Percentiles rank a stretch among this genome's conserved stretches.
Evolutionary conservation across 2,888 invertebrate species (phyloP).

Genomic region (Notodonta ziczac): DNA sequence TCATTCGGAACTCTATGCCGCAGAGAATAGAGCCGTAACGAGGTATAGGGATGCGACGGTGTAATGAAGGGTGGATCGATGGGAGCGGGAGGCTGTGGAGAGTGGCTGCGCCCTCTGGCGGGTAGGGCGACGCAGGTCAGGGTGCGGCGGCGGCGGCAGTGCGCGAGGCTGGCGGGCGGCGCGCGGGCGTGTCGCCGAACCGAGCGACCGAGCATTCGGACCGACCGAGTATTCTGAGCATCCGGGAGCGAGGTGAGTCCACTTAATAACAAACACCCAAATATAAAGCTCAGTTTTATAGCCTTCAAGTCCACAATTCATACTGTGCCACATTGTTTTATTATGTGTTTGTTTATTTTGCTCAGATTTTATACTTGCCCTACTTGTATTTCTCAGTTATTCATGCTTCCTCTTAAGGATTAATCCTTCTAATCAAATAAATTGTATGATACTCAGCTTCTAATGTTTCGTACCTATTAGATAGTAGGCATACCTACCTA

Average conservation of each 20-base stretch:
- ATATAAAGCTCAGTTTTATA: slow-evolving; percentile 4
- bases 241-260: slow-evolving; percentile 52
- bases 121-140: slow-evolving; percentile 23
- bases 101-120: slow-evolving; percentile 57
- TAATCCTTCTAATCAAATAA: no score
- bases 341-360: not conserved
- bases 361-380: no score
- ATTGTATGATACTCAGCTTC: no score
- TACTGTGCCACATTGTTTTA: not conserved
- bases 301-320: not conserved
- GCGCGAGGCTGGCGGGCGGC: slow-evolving; percentile 55
- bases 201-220: slow-evolving; percentile 20
- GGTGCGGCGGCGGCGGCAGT: slow-evolving; percentile 47
- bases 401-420: no score
- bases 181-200: slow-evolving; percentile 55
- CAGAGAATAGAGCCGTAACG: slow-evolving; percentile 36
- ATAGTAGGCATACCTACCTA: no score
- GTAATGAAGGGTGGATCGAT: slow-evolving; percentile 73
- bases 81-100: slow-evolving; percentile 48
- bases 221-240: slow-evolving; percentile 31
- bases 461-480: no score
- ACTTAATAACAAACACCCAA: slow-evolving; percentile 26
- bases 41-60: slow-evolving; percentile 27
- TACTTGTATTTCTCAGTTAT: no score
- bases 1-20: slow-evolving; percentile 46